Percentiles rank a stretch among this genome's conserved stretches.
phyloP scores from a whole-genome alignment of 2,113 vertebrate genomes.

The Salminus brasiliensis region DNA sequence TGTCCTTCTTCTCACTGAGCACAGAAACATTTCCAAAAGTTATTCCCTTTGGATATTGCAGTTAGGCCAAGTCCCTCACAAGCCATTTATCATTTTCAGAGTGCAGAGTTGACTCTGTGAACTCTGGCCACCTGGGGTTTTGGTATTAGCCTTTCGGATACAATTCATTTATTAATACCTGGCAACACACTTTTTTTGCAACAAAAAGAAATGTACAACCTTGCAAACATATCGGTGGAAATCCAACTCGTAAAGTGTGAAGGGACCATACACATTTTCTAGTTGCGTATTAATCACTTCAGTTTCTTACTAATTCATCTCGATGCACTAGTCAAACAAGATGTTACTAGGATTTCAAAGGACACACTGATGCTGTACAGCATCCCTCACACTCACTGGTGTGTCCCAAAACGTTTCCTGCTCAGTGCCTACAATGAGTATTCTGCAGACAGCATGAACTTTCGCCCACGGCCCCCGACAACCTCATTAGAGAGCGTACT shows the following conservation, averaged over 20 bases:
- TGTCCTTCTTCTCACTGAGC: background rate
- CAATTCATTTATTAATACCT: background rate
- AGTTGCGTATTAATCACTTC: too few relatives aligned
- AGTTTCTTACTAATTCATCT: too few relatives aligned
- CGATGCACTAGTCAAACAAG: too few relatives aligned
- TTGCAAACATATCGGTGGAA: too few relatives aligned
- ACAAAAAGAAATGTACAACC: too few relatives aligned
- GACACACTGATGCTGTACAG: background rate
- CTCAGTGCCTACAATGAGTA: background rate
- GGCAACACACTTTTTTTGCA: background rate
- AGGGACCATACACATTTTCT: too few relatives aligned
- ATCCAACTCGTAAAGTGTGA: too few relatives aligned
- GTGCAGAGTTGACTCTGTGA: background rate
- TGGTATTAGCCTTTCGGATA: background rate
- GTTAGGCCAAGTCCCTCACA: background rate
- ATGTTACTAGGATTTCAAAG: too few relatives aligned
- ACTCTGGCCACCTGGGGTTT: slow-evolving; percentile 4
- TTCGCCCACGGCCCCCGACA: too few relatives aligned
- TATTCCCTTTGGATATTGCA: background rate
- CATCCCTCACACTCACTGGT: background rate
- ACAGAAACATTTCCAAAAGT: background rate
- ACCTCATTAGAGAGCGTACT: background rate
- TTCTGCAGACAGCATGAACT: background rate
- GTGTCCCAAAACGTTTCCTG: background rate
- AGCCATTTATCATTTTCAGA: slow-evolving; percentile 22